Evolutionary conservation across 2,797 vertebrate species (phyloP), one percentile per base, ranked within the genome.

Genomic region (Pantherophis alleghaniensis): DNA sequence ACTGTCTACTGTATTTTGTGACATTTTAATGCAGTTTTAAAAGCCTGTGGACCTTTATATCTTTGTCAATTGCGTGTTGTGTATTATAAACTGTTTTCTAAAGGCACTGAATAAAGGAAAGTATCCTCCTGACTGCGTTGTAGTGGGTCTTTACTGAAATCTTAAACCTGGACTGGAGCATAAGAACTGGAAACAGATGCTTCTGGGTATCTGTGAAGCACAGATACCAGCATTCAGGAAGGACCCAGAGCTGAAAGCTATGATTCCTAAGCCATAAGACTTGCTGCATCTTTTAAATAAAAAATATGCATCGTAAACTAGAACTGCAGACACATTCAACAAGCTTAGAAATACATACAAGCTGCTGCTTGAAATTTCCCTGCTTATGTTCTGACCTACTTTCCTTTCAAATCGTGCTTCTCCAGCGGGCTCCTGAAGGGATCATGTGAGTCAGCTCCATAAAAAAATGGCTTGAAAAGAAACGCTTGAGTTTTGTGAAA

Each of bases 41-140:
- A 96, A 97, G 94, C 91, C 94, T 97, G 96, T 96, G 96, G 96
- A 96, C 94, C 91, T 95, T 96, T 96, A 53, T 95, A 92, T 93
- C 95, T 95, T 95, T 92, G 86, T 91, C 92, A 60, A 32, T 95
- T 26, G 2, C 95, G 90, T 14, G 57, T 97, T 95, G 93, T 98
- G 97, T 98, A 97, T 97, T 98, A 97, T 97, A 98, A 96, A 97
- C 96, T 95, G 96, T 98, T 98, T 98, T 97, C 97, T 97, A 97
- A 98, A 98, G 97, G 98, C 98, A 99, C 98, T 98, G 98, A 99
- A 98, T 98, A 98, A 99, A 98, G 97, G 96, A 96, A 96, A 11
- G 42, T 96, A 95, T 95, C 92, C 93, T 97, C 96, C 96, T 4
- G 7, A 91, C 42, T 53, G 90, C 3, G 13, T 59, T 90, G 28